Evolutionary conservation across 2,113 vertebrate species (phyloP), one percentile per base, ranked within the genome.

Genomic region (Erythrocercus mccallii): DNA sequence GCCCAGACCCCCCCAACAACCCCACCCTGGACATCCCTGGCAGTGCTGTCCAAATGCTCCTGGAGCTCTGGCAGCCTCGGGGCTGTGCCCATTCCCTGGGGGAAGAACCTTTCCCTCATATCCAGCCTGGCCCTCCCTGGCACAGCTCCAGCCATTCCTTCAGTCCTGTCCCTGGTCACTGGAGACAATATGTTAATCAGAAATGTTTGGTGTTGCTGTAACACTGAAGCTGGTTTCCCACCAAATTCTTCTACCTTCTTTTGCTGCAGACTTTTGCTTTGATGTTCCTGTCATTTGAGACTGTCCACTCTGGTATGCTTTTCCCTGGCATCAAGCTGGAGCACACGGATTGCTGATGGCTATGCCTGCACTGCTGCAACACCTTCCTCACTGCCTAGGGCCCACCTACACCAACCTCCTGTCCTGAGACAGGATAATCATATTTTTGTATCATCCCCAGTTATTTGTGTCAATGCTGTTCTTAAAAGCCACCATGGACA

Each of bases 91-190:
- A 31, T 47, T 30, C 48, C 50, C 57, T 80, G 62, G 54, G 53
- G 56, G 21, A 64, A 64, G 35, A 31, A 4, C 57, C 40, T 48
- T 56, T 7, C 6, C 14, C 84, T 40, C 40, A 30, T 2, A 0
- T 15, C 65, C 40, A 42, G 1, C 20, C 42, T 54, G 11, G 24
- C 0, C 24, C 15, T 35, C 30, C 17, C 40, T 64, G 57, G 1
- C 74, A 18, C 22, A 65, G 25, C 50, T 57, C 35, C 58, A 80
- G 66, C 42, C 0, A 0, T 48, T 18, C 17, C 40, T 0, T 56
- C 0, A 1, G 2, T 21, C 3, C 42, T 64, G 57, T 31, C 25
- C 4, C 42, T 71, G 65, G 11, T 48, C 48, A 40, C n/a, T 35
- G 18, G 30, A 25, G 40, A 20, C 30, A 17, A 56, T 15, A 25